Conservation (phyloP, 2,888 invertebrate genomes). For the Tinea semifulvella region DNA sequence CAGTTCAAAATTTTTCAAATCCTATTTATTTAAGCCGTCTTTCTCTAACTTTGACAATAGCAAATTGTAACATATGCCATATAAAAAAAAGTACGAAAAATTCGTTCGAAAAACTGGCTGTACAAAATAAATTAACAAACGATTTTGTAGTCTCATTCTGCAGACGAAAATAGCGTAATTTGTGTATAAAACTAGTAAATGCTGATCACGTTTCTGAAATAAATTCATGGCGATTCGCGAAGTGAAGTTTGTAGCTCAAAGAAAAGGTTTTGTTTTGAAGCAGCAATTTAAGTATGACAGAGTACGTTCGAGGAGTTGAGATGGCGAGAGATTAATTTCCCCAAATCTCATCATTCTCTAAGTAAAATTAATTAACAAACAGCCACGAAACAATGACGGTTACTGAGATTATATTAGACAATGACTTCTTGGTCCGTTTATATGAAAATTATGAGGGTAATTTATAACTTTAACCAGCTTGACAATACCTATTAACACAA, state of each 20-base stretch:
- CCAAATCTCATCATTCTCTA: conserved; percentile 11
- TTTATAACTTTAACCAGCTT: too few species aligned
- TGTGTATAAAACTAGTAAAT: conserved; percentile 8
- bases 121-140: too few species aligned
- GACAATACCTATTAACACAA: too few species aligned
- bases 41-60: too few species aligned
- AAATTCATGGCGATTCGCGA: background rate
- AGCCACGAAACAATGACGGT: conserved; percentile 10
- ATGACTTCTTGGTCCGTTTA: conserved; percentile 5
- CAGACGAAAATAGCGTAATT: background rate
- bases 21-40: too few species aligned
- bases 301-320: conserved; percentile 11
- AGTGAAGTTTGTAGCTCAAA: conserved; percentile 1
- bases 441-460: conserved; percentile 4
- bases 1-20: too few species aligned
- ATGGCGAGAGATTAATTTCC: conserved; percentile 10
- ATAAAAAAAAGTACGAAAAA: too few species aligned
- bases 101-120: too few species aligned
- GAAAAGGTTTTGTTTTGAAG: conserved; percentile 5
- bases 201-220: conserved; percentile 8
- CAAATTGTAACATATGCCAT: too few species aligned
- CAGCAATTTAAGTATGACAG: conserved; percentile 14
- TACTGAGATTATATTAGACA: conserved; percentile 11
- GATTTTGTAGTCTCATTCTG: background rate
- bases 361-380: conserved; percentile 14